Conservation (phyloP, 2,888 invertebrate species). For the Oligia latruncula region DNA sequence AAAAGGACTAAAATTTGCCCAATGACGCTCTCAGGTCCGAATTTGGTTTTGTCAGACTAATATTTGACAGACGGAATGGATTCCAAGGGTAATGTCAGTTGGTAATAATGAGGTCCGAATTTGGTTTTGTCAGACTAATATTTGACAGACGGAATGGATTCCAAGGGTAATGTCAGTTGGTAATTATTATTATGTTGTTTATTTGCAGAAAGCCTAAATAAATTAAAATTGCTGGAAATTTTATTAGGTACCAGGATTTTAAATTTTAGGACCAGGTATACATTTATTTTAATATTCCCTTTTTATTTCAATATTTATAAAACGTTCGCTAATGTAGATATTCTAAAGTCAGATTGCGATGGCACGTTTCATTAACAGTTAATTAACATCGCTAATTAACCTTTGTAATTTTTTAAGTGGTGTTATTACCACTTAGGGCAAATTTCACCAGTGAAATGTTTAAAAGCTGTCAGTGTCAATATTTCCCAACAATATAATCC, state of each 20-base stretch:
- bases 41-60: slow-evolving; percentile 45
- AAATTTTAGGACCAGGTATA: not conserved
- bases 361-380: not conserved
- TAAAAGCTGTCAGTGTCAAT: not conserved
- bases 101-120: slow-evolving; percentile 35
- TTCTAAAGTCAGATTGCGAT: not conserved
- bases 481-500: no score
- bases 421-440: not conserved
- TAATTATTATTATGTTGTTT: slow-evolving; percentile 12
- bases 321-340: not conserved
- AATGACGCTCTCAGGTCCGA: slow-evolving; percentile 37
- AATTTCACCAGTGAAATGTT: not conserved
- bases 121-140: slow-evolving; percentile 44
- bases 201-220: slow-evolving; percentile 5
- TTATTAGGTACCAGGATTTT: not conserved
- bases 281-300: not conserved
- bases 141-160: slow-evolving; percentile 44
- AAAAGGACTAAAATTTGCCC: slow-evolving; percentile 54
- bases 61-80: slow-evolving; percentile 46
- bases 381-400: not conserved
- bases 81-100: slow-evolving; percentile 26
- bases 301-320: slow-evolving; percentile 1
- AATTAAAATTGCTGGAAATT: not conserved
- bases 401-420: not conserved
- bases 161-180: slow-evolving; percentile 23